Percentiles rank a stretch among this genome's conserved stretches.
Conservation (phyloP, 1,140 invertebrate species). For the Leptonema lineaticorne region DNA sequence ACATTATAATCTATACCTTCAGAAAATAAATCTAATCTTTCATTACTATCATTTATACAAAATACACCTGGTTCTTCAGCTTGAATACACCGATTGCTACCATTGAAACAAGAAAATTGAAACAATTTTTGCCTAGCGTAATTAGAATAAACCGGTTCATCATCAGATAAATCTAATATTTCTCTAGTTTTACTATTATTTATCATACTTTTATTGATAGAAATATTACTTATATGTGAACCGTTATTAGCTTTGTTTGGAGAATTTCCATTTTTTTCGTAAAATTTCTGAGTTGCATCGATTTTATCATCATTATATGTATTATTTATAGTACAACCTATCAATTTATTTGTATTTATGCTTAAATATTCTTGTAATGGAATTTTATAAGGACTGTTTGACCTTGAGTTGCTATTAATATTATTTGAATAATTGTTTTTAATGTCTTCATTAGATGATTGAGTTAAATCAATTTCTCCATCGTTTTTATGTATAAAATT, state of each 20-base stretch:
- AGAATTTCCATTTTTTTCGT: neutral
- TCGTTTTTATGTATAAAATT: neutral
- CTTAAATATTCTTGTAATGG: no score
- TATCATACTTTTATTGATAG: neutral
- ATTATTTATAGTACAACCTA: neutral
- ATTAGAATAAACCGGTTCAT: conserved; percentile 51
- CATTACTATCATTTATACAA: no score
- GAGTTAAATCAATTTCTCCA: conserved; percentile 1
- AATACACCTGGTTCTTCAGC: neutral
- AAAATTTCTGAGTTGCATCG: neutral
- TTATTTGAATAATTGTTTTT: neutral
- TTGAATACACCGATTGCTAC: neutral
- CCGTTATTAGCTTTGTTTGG: neutral
- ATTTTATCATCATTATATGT: neutral
- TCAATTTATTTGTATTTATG: no score
- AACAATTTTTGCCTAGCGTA: conserved; percentile 21
- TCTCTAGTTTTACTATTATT: conserved; percentile 27
- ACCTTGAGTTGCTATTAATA: neutral
- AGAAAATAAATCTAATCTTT: no score
- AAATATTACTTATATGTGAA: neutral
- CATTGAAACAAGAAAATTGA: neutral
- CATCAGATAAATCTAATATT: conserved; percentile 48
- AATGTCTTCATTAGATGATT: conserved; percentile 1
- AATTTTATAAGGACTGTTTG: no score
- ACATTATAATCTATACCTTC: no score